phyloP scores from a whole-genome alignment of 2,888 invertebrate species.

The Sesia apiformis region DNA sequence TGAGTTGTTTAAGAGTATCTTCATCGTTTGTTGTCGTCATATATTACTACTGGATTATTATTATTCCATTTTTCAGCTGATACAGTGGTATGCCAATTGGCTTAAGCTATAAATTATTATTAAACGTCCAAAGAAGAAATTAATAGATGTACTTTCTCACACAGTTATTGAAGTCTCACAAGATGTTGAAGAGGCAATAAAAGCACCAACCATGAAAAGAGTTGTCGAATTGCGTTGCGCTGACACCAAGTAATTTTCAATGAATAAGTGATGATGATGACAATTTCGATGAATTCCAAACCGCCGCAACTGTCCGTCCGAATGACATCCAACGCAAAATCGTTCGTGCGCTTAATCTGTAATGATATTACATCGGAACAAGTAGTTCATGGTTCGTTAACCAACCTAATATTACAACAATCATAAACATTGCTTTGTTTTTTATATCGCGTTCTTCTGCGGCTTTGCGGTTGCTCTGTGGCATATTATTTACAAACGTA shows the following conservation, averaged over 20 bases:
- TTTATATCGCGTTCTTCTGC: neutral
- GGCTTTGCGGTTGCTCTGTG: neutral
- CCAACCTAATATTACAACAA: constrained; percentile 4
- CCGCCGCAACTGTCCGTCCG: neutral
- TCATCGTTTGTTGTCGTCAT: neutral
- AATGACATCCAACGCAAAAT: constrained; percentile 5
- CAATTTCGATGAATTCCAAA: neutral
- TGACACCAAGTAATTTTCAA: too few species aligned
- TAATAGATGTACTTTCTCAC: too few species aligned
- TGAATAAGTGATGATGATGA: neutral
- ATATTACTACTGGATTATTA: neutral
- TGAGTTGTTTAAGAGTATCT: neutral
- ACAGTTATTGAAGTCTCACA: too few species aligned
- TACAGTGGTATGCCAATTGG: too few species aligned
- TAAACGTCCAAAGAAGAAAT: too few species aligned
- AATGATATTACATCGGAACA: constrained; percentile 6
- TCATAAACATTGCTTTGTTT: neutral
- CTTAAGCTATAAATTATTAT: too few species aligned
- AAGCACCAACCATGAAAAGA: too few species aligned
- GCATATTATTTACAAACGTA: neutral
- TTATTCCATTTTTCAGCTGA: too few species aligned
- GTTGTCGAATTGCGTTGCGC: too few species aligned
- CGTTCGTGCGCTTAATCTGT: constrained; percentile 11
- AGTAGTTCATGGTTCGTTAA: constrained; percentile 10
- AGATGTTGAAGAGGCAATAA: too few species aligned